phyloP scores from a whole-genome alignment of 1,140 invertebrate genomes.

The Theocolax elegans region DNA sequence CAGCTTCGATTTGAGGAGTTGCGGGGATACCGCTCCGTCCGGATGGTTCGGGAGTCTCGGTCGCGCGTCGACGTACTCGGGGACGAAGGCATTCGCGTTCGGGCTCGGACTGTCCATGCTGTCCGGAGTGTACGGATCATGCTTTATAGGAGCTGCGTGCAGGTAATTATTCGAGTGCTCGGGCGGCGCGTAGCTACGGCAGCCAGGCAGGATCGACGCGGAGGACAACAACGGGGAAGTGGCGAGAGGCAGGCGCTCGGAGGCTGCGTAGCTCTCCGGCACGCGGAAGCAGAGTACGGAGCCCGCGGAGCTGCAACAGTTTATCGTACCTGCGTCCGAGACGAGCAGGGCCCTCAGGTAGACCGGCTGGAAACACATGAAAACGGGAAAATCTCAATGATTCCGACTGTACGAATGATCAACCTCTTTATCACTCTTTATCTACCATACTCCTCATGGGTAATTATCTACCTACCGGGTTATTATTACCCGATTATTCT shows the following conservation, averaged over 20 bases:
- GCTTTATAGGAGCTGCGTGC: conserved; percentile 68
- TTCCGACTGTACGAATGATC: too few relatives aligned
- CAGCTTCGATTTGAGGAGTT: conserved; percentile 68
- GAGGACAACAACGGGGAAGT: neutral
- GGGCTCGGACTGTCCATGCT: conserved; percentile 81
- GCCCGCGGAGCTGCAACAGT: conserved; percentile 68
- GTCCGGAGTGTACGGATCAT: conserved; percentile 82
- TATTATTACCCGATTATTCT: too few relatives aligned
- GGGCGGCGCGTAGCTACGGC: conserved; percentile 56
- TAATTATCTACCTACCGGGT: too few relatives aligned
- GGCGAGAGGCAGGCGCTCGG: conserved; percentile 6
- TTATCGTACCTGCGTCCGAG: conserved; percentile 81
- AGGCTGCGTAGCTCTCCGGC: conserved; percentile 60
- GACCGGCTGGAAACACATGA: conserved; percentile 78
- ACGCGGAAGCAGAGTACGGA: conserved; percentile 69
- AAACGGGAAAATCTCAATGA: conserved; percentile 11
- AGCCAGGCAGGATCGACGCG: conserved; percentile 62
- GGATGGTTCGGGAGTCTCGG: neutral
- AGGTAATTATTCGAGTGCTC: conserved; percentile 62
- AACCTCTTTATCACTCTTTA: too few relatives aligned
- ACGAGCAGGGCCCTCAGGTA: conserved; percentile 79
- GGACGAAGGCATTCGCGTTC: conserved; percentile 64
- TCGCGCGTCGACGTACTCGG: conserved; percentile 46
- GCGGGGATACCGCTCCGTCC: conserved; percentile 70
- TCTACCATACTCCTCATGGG: too few relatives aligned